Base-by-base conservation (phyloP, 2,797 vertebrate species). In the Rhincodon typus region DNA sequence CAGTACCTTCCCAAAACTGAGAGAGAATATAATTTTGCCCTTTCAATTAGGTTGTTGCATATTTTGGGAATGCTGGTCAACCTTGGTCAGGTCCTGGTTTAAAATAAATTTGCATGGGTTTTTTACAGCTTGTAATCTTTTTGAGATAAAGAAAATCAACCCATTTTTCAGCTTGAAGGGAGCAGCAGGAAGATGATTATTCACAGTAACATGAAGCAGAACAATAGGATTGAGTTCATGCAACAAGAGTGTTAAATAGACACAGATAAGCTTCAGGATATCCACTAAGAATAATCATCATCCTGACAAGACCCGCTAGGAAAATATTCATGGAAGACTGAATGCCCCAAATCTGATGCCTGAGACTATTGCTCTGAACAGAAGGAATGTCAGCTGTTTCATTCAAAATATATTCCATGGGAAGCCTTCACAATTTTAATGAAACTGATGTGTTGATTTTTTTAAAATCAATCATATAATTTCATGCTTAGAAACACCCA, bases 291-390 rank as follows among this genome's bases (percentile, higher is more conserved):
- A 2, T 66, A 66, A 94, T 70, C 42, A 69, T 93, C 62, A 93
- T 7, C 30, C 38, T 72, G 38, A 50, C 42, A 53, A 72, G 25
- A 34, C 38, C 69, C 0, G 5, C 94, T 94, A 13, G 69, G 94
- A 74, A 94, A 91, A 27, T 74, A 50, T 94, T 74, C 70, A 94
- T 94, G 69, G 38, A 34, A 94, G 69, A 46, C 42, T 50, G 69
- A 53, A 27, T 70, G 1, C 94, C 50, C 66, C 38, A 94, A 70
- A 46, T 5, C 69, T 72, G 69, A 50, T 72, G 42, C 46, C 4
- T 30, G 42, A 74, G 42, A 70, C 27, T 74, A 42, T 42, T 94
- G 67, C 25, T 91, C 17, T 66, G 88, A 23, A 62, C 57, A 91
- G 34, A 91, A 91, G 57, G 57, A n/a, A 62, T 42, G 93, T 94